Evolutionary conservation across 2,888 invertebrate genomes (phyloP), one percentile per base, ranked within the genome.

Genomic region (Cotesia congregata): DNA sequence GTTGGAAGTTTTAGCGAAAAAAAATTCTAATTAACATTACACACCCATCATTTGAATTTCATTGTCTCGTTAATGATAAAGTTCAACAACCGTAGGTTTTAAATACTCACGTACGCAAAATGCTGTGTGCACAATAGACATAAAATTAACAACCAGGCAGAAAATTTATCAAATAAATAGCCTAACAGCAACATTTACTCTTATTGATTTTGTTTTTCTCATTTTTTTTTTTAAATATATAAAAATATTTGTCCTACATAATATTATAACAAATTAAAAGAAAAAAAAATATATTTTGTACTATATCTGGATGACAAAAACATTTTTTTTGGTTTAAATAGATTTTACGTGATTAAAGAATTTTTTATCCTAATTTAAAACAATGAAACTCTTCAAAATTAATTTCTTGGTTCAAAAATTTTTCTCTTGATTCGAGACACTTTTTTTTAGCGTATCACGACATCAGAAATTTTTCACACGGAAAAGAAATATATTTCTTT

Each of bases 51-150:
- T 30, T 38, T n/a, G 20, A 9, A n/a, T 30, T 12, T 17, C 72
- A 73, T 68, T 70, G 73, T 78, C 77, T 41, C 67, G 75, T n/a
- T 50, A 72, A 15, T 62, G 30, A 6, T 60, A 5, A 30, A 70
- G 70, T 70, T 70, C 70, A 70, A 60, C 59, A 60, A 70, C 70
- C 50, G 9, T 41, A 50, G 7, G 50, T 50, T 12, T 20, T 40
- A 69, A 6, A 70, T 30, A 50, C n/a, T 9, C 38, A 60, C 59
- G 50, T 9, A 30, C 5, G 6, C 59, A 60, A 30, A 30, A 30
- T 30, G 30, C 30, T 30, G 50, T 50, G 50, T 50, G 50, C 50
- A 50, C 12, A 50, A 50, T 50, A 50, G 50, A 50, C 50, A 50
- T 50, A 50, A 50, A 50, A 50, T 50, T 50, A 50, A 50, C 50